Evolutionary conservation across 2,797 vertebrate species (phyloP), one percentile per base, ranked within the genome.

Genomic region (Dermochelys coriacea): DNA sequence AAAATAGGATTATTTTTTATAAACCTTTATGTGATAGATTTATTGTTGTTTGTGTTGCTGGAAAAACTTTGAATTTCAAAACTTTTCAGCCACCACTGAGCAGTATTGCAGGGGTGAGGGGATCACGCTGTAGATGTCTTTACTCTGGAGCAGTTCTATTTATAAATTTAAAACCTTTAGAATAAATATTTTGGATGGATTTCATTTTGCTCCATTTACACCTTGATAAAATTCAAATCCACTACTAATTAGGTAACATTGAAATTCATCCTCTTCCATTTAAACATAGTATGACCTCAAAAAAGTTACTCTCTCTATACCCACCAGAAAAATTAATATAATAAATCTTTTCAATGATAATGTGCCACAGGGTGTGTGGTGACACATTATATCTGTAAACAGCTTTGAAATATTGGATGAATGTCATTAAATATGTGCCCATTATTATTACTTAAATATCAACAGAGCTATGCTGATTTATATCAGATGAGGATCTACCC

Each of bases 301-400:
- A n/a, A 5, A 25, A 55, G 23, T 25, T n/a, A 3, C 12, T 25
- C 3, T 29, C 8, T 49, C 29, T 47, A 59, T 45, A 8, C 49
- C 47, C 31, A 34, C 12, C 27, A 54, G 75, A 50, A 84, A 84
- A 90, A 51, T 3, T 2, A 75, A 27, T 23, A 1, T n/a, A 8
- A 25, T 9, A 68, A 37, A 68, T 68, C 34, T n/a, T 68, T 57
- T 57, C 55, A 55, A 29, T 29, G 27, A 68, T 87, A 18, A 55
- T 37, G 14, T 55, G 18, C 8, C 16, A 10, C 55, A 57, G 8
- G 49, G 1, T 0, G 41, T 15, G 50, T 52, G 51, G n/a, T 71
- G 45, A 55, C n/a, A 1, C 5, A 23, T 4, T 29, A 3, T 2
- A 12, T 5, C 45, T 12, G 0, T 27, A 47, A 68, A 16, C 19